Percentiles rank a stretch among this genome's conserved stretches.
phyloP scores from a whole-genome alignment of 2,113 vertebrate genomes.

The Aleadryas rufinucha region DNA sequence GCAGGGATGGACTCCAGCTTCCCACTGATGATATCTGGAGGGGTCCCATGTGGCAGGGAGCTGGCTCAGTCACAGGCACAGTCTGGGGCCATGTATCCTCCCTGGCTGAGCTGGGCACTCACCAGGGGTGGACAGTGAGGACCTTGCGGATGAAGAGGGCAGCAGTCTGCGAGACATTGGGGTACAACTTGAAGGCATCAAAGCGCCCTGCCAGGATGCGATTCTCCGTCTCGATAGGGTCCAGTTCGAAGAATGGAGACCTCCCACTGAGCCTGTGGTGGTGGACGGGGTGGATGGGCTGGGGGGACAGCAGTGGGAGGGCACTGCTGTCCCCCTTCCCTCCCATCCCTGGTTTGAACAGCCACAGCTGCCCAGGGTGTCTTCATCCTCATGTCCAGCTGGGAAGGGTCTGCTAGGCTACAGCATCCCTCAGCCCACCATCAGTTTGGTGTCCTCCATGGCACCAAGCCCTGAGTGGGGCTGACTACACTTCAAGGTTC shows the following conservation, averaged over 20 bases:
- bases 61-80: neutral
- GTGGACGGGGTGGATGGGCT: neutral
- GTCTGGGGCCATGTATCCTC: neutral
- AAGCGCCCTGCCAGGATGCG: slow-evolving; percentile 91
- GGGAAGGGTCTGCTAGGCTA: neutral
- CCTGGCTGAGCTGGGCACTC: slow-evolving; percentile 31
- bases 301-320: accelerated
- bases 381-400: neutral
- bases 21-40: neutral
- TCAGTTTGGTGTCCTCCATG: neutral
- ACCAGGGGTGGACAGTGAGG: slow-evolving; percentile 94
- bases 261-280: slow-evolving; percentile 88
- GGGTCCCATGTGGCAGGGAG: neutral
- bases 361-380: neutral
- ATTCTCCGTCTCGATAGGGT: slow-evolving; percentile 86
- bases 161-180: slow-evolving; percentile 96
- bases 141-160: slow-evolving; percentile 95
- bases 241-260: slow-evolving; percentile 87
- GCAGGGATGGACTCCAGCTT: neutral
- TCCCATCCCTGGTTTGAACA: neutral
- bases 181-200: slow-evolving; percentile 93
- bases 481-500: neutral
- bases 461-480: neutral
- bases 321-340: neutral
- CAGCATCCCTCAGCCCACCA: neutral